A percentile compares a stretch with the other conserved stretches of the same genome.
Evolutionary conservation across 2,113 vertebrate genomes (phyloP).

Genomic region (Elgaria multicarinata): DNA sequence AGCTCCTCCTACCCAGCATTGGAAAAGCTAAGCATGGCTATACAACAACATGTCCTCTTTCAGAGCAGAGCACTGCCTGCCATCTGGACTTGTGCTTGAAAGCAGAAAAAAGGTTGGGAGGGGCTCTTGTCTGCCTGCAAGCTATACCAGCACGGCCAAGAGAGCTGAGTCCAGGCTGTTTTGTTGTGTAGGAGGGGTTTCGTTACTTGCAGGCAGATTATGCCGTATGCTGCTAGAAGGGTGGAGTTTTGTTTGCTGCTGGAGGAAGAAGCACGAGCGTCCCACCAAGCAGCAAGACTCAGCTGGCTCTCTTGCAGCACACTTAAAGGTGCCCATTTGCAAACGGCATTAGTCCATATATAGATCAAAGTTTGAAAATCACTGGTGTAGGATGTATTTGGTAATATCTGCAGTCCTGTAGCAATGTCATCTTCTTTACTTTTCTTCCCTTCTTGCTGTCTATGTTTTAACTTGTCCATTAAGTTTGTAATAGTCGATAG

Average conservation of each 20-base stretch:
- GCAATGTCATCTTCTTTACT: not conserved
- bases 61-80: not conserved
- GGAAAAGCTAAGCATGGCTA: not conserved
- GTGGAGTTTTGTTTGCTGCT: not conserved
- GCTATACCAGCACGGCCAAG: not conserved
- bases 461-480: not conserved
- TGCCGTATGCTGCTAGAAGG: not conserved
- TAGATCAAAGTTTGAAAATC: not conserved
- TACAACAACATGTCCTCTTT: not conserved
- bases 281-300: not conserved
- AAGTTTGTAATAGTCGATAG: not conserved
- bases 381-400: not conserved
- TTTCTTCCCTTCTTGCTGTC: not conserved
- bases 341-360: not conserved
- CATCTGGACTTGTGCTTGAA: not conserved
- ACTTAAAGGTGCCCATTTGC: not conserved
- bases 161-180: not conserved
- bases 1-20: not conserved
- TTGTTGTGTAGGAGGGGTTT: not conserved
- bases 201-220: not conserved
- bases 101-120: not conserved
- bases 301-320: not conserved
- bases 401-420: not conserved
- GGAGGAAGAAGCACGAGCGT: not conserved
- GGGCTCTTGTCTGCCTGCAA: not conserved